Conservation (phyloP, 1,140 invertebrate genomes). For the Fopius arisanus region DNA sequence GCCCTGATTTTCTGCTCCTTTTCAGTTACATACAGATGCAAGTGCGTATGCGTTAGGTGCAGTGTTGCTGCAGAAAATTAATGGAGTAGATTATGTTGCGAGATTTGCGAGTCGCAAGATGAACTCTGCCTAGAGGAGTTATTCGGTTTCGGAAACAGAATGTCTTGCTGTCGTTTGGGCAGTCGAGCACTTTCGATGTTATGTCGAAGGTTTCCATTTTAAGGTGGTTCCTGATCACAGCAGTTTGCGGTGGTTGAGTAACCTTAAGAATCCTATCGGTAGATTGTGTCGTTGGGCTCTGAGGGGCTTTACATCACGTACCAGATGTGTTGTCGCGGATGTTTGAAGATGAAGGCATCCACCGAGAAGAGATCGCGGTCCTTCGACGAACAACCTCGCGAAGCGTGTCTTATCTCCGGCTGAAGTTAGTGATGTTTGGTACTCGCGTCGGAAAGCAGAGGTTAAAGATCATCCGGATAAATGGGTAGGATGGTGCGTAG, state of each 20-base stretch:
- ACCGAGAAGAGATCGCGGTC: neutral
- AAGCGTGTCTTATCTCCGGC: too few species aligned
- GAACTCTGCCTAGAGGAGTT: conserved; percentile 45
- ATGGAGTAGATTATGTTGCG: conserved; percentile 40
- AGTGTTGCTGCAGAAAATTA: conserved; percentile 45
- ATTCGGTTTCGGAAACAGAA: neutral
- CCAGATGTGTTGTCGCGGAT: conserved; percentile 26
- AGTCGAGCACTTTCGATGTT: too few species aligned
- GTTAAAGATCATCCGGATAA: too few species aligned
- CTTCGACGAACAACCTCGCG: neutral
- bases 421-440: too few species aligned
- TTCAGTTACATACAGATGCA: conserved; percentile 53
- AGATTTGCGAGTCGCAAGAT: conserved; percentile 47
- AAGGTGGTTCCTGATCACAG: too few species aligned
- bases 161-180: too few species aligned
- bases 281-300: neutral
- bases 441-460: too few species aligned
- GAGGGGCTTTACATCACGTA: conserved; percentile 10
- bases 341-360: neutral
- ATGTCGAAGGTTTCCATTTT: too few species aligned
- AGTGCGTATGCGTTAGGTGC: conserved; percentile 45
- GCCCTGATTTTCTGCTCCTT: conserved; percentile 49
- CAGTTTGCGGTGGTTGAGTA: too few species aligned
- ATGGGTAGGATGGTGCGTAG: too few species aligned
- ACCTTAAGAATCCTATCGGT: too few species aligned